A percentile compares a stretch with the other conserved stretches of the same genome.
phyloP scores from a whole-genome alignment of 2,888 invertebrate genomes.

The Acleris laterana region DNA sequence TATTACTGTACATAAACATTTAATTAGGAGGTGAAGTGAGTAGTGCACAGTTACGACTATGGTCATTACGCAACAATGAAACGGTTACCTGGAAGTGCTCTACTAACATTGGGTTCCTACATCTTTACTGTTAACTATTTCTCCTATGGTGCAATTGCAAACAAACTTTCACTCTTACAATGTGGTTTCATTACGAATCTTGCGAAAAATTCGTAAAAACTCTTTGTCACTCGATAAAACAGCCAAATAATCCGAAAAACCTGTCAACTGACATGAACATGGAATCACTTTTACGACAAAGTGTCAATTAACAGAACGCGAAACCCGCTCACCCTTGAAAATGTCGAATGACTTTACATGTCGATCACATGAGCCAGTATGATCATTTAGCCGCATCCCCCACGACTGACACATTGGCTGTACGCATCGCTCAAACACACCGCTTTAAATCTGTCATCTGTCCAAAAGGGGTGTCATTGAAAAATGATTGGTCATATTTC shows the following conservation, averaged over 20 bases:
- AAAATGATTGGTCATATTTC: conserved; percentile 68
- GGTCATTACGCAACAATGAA: neutral
- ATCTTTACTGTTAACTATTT: too few species aligned
- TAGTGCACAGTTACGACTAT: too few species aligned
- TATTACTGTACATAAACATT: too few species aligned
- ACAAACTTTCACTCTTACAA: too few species aligned
- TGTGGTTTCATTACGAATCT: too few species aligned
- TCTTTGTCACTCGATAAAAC: neutral
- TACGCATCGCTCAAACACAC: conserved; percentile 61
- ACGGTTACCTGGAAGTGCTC: neutral
- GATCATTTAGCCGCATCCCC: conserved; percentile 62
- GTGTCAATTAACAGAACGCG: conserved; percentile 28
- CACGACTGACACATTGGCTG: conserved; percentile 67
- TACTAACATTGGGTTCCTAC: too few species aligned
- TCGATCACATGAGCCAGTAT: conserved; percentile 49
- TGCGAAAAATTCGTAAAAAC: too few species aligned
- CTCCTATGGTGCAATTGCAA: too few species aligned
- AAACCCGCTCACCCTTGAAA: conserved; percentile 31
- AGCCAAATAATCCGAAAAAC: conserved; percentile 17
- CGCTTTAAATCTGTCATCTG: conserved; percentile 62
- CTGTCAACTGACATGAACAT: conserved; percentile 13
- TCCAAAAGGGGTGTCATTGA: conserved; percentile 64
- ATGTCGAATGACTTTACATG: conserved; percentile 37
- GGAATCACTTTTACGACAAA: conserved; percentile 16
- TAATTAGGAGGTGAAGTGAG: too few species aligned